phyloP scores from a whole-genome alignment of 2,797 vertebrate species.

The Hydrocynus forskahlii region DNA sequence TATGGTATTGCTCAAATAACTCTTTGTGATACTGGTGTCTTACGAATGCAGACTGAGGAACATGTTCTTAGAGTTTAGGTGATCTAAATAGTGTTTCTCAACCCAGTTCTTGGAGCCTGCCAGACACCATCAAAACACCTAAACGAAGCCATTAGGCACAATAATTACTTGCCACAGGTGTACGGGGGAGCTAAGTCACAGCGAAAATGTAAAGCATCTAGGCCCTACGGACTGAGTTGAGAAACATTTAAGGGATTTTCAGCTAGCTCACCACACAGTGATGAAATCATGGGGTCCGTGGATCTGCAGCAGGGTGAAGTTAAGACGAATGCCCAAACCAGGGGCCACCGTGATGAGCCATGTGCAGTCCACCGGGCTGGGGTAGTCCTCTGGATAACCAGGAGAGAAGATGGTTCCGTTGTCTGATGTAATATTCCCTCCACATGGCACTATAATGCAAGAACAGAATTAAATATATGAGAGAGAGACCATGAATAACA shows the following conservation, averaged over 20 bases:
- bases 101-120: neutral
- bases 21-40: too few relatives aligned
- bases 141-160: neutral
- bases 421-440: slow-evolving; percentile 90
- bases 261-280: slow-evolving; percentile 88
- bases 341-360: slow-evolving; percentile 91
- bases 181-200: neutral
- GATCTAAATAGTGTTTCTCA: neutral
- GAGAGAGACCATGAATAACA: slow-evolving; percentile 23
- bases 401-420: slow-evolving; percentile 97
- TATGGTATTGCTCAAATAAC: too few relatives aligned
- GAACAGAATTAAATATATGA: slow-evolving; percentile 9
- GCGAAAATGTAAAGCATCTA: neutral
- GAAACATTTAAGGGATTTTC: neutral
- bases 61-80: neutral
- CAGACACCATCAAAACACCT: neutral
- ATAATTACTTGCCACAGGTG: neutral
- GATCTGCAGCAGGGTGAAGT: slow-evolving; percentile 93
- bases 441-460: slow-evolving; percentile 86
- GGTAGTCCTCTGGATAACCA: slow-evolving; percentile 93
- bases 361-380: slow-evolving; percentile 90
- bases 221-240: neutral
- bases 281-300: slow-evolving; percentile 95
- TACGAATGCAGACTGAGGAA: neutral
- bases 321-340: slow-evolving; percentile 90